Conservation (phyloP, 1,140 invertebrate genomes). For the Uloborus diversus region DNA sequence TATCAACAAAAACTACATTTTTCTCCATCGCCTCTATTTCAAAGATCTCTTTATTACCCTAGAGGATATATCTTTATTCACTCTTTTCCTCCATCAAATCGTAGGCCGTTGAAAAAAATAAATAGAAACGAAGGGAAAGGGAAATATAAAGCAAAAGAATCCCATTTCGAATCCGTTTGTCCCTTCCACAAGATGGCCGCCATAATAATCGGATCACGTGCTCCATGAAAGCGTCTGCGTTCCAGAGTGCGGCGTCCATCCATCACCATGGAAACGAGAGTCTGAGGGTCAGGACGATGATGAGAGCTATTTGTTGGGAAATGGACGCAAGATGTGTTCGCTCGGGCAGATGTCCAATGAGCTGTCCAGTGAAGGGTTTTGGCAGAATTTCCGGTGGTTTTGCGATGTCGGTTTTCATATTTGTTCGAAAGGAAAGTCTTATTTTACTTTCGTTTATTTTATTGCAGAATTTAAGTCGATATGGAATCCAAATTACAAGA, state of each 20-base stretch:
- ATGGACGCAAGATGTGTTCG: neutral
- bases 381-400: conserved; percentile 43
- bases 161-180: conserved; percentile 22
- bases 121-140: no score
- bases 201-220: conserved; percentile 46
- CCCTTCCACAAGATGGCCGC: conserved; percentile 28
- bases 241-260: conserved; percentile 20
- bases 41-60: no score
- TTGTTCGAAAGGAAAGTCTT: neutral
- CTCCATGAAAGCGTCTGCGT: conserved; percentile 27
- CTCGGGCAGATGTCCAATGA: conserved; percentile 39
- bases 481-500: no score
- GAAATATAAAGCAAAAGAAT: no score
- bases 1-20: no score
- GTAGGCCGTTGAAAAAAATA: conserved; percentile 2
- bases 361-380: conserved; percentile 28
- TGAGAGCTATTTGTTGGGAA: conserved; percentile 10
- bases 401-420: neutral
- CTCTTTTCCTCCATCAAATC: conserved; percentile 4
- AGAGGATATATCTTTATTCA: neutral
- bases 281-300: neutral
- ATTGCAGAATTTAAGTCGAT: neutral
- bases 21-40: no score
- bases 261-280: conserved; percentile 38
- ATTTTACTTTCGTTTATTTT: neutral